Evolutionary conservation across 2,888 invertebrate species (phyloP), one percentile per base, ranked within the genome.

Genomic region (Chouioia cunea): DNA sequence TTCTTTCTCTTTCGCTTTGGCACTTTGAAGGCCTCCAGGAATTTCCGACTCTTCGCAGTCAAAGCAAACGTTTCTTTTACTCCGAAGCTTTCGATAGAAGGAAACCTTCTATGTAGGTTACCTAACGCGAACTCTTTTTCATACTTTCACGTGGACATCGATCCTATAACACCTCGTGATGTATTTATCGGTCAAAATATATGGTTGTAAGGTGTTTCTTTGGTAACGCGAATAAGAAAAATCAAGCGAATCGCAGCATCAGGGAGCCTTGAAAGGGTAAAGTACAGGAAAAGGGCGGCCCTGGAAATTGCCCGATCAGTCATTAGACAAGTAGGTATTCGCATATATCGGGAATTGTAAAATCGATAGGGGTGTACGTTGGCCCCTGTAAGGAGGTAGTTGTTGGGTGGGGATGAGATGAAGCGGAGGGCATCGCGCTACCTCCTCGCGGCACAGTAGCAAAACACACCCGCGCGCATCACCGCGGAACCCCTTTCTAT

Each of bases 301-400:
- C 81, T 80, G 80, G 82, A 82, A 83, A n/a, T n/a, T n/a, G 84
- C 83, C 81, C 83, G 85, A 85, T 85, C 85, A 85, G 84, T 85
- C 85, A 85, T 85, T 85, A 85, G 84, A 84, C 85, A 85, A 85
- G 84, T 85, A 84, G 84, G 83, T 84, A 66, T 70, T 69, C 73
- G 63, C 63, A 83, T 83, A 85, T 84, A 85, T 85, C 83, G 84
- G 36, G 36, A 83, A 83, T 85, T 85, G 84, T 85, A 85, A 85
- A 85, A 85, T 85, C 85, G 85, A 85, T 85, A 85, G 84, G 84
- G 83, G 83, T 85, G 84, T 84, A 83, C 84, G 83, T 83, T 84
- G 80, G 82, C 79, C 80, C 83, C 83, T 83, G 79, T 82, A 85
- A 84, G 84, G 83, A 83, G 79, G 67, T 44, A n/a, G n/a, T 12